Conservation (phyloP, 2,888 invertebrate genomes). For the Cantharis flavilabris region DNA sequence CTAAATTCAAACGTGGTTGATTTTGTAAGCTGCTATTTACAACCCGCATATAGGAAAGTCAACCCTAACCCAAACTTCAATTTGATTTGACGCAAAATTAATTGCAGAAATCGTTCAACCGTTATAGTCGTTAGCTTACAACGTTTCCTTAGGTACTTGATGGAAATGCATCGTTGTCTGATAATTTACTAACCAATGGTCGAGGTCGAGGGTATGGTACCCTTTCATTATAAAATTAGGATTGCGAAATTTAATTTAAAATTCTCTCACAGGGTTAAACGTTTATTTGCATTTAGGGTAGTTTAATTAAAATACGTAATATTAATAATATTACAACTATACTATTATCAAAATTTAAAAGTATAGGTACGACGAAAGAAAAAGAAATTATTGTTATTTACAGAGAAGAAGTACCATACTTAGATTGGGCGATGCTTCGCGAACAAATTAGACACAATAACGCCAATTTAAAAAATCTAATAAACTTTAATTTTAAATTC, state of each 20-base stretch:
- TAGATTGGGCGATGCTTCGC: too few relatives aligned
- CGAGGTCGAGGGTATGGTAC: neutral
- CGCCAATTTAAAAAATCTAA: neutral
- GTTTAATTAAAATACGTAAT: neutral
- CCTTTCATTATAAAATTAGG: constrained; percentile 1
- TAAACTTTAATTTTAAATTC: neutral
- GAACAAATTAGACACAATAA: neutral
- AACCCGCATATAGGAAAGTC: constrained; percentile 14
- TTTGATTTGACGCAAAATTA: constrained; percentile 29
- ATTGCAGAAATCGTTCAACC: constrained; percentile 25
- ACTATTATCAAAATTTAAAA: neutral
- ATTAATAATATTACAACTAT: neutral
- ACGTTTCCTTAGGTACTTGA: constrained; percentile 2
- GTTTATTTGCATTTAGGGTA: neutral
- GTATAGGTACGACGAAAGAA: too few relatives aligned
- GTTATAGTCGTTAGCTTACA: constrained; percentile 11
- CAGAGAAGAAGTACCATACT: too few relatives aligned
- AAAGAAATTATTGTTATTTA: too few relatives aligned
- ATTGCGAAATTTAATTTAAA: constrained; percentile 1
- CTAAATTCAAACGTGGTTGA: constrained; percentile 12
- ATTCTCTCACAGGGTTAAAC: neutral
- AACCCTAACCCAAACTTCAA: constrained; percentile 23
- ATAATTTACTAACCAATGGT: constrained; percentile 15
- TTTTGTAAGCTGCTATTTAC: constrained; percentile 12
- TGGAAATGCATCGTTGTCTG: constrained; percentile 12